Conservation (phyloP, 2,888 invertebrate genomes). For the Hyalella azteca region DNA sequence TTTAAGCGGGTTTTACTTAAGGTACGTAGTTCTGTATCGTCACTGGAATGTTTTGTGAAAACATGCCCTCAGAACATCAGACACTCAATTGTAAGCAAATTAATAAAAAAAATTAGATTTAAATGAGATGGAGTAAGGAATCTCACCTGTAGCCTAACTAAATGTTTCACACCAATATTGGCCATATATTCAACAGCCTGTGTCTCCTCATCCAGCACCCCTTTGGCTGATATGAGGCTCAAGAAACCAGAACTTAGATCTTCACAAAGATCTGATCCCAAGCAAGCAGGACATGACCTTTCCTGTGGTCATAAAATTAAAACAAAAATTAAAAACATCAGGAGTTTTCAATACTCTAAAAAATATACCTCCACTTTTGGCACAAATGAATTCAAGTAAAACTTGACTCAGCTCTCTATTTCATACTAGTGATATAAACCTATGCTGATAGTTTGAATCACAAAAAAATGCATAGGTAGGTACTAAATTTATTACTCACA, state of each 20-base stretch:
- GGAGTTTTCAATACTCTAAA: not conserved
- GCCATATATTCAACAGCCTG: not conserved
- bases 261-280: constrained; percentile 52
- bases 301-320: constrained; percentile 36
- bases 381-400: not conserved
- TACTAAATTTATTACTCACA: not conserved
- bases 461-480: too few species aligned
- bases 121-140: too few species aligned
- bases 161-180: constrained; percentile 27
- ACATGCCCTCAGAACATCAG: too few species aligned
- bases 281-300: constrained; percentile 48
- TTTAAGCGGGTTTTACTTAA: too few species aligned
- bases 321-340: not conserved
- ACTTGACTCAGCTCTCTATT: not conserved
- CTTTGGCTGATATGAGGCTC: constrained; percentile 38
- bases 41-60: too few species aligned
- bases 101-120: too few species aligned
- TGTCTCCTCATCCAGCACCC: not conserved
- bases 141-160: constrained; percentile 17
- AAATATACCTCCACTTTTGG: not conserved
- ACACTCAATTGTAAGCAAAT: too few species aligned
- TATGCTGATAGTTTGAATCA: not conserved
- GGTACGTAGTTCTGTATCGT: too few species aligned
- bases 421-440: not conserved
- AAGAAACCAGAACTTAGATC: constrained; percentile 50